Evolutionary conservation across 2,113 vertebrate genomes (phyloP).

Genomic region (Colossoma macropomum): DNA sequence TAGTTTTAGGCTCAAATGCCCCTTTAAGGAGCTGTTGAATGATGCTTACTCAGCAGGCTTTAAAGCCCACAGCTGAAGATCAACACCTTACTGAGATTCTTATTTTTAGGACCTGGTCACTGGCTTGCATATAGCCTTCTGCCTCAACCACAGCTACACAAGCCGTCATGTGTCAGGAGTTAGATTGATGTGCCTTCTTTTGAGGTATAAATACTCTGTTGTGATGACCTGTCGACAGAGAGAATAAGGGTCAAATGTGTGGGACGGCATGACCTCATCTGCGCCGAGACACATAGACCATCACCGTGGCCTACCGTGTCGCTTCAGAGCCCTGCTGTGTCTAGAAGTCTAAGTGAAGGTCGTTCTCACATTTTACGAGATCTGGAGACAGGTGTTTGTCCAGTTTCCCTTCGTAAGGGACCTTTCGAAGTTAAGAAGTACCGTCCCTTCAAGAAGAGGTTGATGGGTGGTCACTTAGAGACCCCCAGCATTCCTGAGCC

Average conservation of each 20-base stretch:
- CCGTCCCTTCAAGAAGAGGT: background rate
- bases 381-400: slow-evolving; percentile 19
- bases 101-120: slow-evolving; percentile 46
- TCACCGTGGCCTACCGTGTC: background rate
- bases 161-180: slow-evolving; percentile 18
- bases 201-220: slow-evolving; percentile 57
- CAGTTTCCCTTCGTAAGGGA: background rate
- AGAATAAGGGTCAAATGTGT: slow-evolving; percentile 29
- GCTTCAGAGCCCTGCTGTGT: slow-evolving; percentile 6
- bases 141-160: background rate
- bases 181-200: slow-evolving; percentile 35
- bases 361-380: background rate
- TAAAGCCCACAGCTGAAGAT: background rate
- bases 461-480: slow-evolving; percentile 39
- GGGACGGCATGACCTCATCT: slow-evolving; percentile 45
- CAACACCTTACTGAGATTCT: background rate
- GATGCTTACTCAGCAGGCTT: background rate
- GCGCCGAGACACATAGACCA: slow-evolving; percentile 2
- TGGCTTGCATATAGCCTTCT: slow-evolving; percentile 33
- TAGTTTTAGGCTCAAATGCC: too few species aligned
- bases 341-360: slow-evolving; percentile 50
- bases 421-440: background rate
- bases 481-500: slow-evolving; percentile 39
- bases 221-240: slow-evolving; percentile 55
- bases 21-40: background rate